phyloP scores from a whole-genome alignment of 2,113 vertebrate species.

The Ptyas mucosa region DNA sequence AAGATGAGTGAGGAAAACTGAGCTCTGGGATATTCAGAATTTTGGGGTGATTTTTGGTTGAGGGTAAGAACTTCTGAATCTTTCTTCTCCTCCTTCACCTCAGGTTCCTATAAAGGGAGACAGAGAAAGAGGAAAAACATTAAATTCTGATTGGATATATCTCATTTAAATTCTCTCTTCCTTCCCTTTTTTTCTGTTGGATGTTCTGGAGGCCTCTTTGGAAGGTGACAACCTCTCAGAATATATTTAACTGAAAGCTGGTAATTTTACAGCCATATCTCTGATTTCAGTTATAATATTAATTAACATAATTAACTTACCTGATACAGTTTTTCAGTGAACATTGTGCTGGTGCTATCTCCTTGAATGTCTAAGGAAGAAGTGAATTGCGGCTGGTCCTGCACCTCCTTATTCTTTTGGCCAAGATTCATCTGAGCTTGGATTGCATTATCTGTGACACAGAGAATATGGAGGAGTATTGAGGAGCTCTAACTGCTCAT shows the following conservation, averaged over 20 bases:
- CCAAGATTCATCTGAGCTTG: conserved; percentile 58
- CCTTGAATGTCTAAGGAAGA: conserved; percentile 52
- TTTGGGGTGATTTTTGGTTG: conserved; percentile 34
- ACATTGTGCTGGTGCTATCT: conserved; percentile 55
- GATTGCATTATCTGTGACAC: conserved; percentile 58
- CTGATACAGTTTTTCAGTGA: conserved; percentile 50
- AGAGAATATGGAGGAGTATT: conserved; percentile 36
- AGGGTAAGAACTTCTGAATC: conserved; percentile 32
- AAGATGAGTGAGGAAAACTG: conserved; percentile 34
- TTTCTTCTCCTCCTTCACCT: conserved; percentile 53
- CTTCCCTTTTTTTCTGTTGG: not conserved
- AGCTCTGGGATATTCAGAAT: conserved; percentile 57
- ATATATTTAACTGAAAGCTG: not conserved
- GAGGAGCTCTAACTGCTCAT: not conserved
- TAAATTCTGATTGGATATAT: conserved; percentile 22
- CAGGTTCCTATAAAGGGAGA: conserved; percentile 55
- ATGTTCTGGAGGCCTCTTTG: not conserved
- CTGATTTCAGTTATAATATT: not conserved
- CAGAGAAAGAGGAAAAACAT: conserved; percentile 34
- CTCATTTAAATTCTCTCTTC: not conserved
- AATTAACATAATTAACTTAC: conserved; percentile 45
- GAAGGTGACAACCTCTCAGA: not conserved
- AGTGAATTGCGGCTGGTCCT: conserved; percentile 46
- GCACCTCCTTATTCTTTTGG: conserved; percentile 37
- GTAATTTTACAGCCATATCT: not conserved